These are phyloP conservation scores for Protomyctophum bolini DNA, from an alignment of 2,113 vertebrate species.

Conservation along the genomic window DNA sequence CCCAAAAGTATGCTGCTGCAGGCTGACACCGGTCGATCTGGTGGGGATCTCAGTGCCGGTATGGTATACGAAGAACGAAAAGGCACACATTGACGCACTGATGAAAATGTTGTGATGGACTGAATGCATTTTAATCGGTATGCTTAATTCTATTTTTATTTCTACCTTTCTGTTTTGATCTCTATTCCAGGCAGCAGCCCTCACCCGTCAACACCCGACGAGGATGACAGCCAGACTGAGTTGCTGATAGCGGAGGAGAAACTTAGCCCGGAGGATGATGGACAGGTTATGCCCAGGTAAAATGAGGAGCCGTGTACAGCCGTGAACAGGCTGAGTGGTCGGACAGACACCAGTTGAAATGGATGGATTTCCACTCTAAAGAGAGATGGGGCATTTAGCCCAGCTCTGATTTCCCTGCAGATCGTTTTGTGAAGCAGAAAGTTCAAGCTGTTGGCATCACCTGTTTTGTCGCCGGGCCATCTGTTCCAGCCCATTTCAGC, in stretches of 20 bases:
- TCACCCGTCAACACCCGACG: slow-evolving; percentile 93
- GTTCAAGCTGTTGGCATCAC: too few relatives aligned
- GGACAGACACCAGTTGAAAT: too few relatives aligned
- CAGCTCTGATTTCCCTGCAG: too few relatives aligned
- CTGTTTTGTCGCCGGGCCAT: too few relatives aligned
- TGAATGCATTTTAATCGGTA: not conserved
- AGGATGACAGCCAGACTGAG: slow-evolving; percentile 96
- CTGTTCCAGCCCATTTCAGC: too few relatives aligned
- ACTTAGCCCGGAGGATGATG: slow-evolving; percentile 94
- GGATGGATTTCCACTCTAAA: too few relatives aligned
- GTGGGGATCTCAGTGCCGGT: slow-evolving; percentile 96
- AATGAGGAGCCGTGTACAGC: not conserved
- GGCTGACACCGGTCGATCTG: slow-evolving; percentile 84
- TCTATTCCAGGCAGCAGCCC: slow-evolving; percentile 88
- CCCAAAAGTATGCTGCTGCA: slow-evolving; percentile 94
- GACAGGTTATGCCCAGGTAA: slow-evolving; percentile 95
- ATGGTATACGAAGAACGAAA: slow-evolving; percentile 16
- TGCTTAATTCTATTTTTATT: not conserved
- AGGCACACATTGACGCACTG: not conserved
- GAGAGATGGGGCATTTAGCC: too few relatives aligned
- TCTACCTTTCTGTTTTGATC: too few relatives aligned
- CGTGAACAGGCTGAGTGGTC: too few relatives aligned
- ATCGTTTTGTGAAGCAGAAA: too few relatives aligned
- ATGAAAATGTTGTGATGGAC: not conserved
- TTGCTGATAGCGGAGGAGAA: slow-evolving; percentile 97